phyloP scores from a whole-genome alignment of 2,888 invertebrate species.

The Trachelus iudaicus region DNA sequence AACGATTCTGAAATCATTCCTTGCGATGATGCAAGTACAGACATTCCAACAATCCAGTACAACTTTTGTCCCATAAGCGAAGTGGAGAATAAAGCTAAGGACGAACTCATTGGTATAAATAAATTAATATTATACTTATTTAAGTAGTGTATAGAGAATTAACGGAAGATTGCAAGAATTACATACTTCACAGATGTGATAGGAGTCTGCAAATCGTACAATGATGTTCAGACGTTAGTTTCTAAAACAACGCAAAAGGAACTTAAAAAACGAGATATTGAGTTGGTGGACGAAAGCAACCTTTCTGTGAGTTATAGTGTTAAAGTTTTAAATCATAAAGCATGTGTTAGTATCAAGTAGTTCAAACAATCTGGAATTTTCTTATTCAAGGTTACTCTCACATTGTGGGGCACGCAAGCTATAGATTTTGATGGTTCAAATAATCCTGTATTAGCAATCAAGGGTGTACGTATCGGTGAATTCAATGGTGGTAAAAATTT shows the following conservation, averaged over 20 bases:
- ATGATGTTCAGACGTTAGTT: conserved; percentile 79
- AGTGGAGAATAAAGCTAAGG: conserved; percentile 75
- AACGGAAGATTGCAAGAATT: conserved; percentile 7
- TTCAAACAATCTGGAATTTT: neutral
- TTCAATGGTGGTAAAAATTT: conserved; percentile 86
- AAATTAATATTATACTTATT: neutral
- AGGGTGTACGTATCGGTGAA: conserved; percentile 86
- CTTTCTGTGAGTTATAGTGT: conserved; percentile 70
- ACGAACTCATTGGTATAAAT: conserved; percentile 77
- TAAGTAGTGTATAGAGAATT: neutral
- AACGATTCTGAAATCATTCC: conserved; percentile 74
- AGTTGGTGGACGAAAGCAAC: conserved; percentile 86
- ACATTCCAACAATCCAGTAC: conserved; percentile 78
- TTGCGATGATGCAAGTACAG: conserved; percentile 63
- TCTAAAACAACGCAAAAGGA: conserved; percentile 83
- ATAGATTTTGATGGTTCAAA: conserved; percentile 81
- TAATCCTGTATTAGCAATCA: conserved; percentile 87
- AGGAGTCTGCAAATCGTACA: conserved; percentile 82
- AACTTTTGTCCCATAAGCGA: conserved; percentile 71
- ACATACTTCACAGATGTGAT: conserved; percentile 77
- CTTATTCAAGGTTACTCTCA: conserved; percentile 66
- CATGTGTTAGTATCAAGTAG: neutral
- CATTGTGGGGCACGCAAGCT: conserved; percentile 93
- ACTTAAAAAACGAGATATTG: conserved; percentile 88
- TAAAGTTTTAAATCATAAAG: neutral